Evolutionary conservation across 2,113 vertebrate genomes (phyloP).

Genomic region (Pampusana beccarii): DNA sequence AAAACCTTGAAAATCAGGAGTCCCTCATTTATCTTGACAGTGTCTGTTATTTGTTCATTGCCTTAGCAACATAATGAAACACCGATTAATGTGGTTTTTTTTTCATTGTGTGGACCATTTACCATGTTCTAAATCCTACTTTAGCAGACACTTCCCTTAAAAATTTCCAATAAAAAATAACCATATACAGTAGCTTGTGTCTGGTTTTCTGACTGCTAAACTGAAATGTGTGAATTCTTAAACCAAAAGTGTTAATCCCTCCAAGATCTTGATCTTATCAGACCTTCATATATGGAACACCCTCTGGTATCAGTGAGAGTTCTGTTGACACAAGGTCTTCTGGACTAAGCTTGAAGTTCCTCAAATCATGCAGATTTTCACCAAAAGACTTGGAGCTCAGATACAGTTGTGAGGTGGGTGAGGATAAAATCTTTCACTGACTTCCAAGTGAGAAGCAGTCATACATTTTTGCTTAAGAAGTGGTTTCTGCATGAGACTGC

Average conservation of each 20-base stretch:
- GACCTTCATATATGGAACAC: neutral
- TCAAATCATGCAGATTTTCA: neutral
- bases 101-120: conserved; percentile 29
- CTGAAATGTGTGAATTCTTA: neutral
- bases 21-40: neutral
- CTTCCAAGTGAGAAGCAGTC: neutral
- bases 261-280: neutral
- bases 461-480: neutral
- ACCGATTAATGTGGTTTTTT: neutral
- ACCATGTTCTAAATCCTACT: conserved; percentile 4
- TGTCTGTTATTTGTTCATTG: conserved; percentile 27
- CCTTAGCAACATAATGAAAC: conserved; percentile 23
- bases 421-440: neutral
- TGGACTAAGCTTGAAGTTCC: neutral
- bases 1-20: conserved; percentile 36
- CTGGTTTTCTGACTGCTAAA: neutral
- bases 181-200: neutral
- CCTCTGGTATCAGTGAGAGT: neutral
- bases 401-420: neutral
- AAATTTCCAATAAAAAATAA: conserved; percentile 68
- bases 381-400: neutral
- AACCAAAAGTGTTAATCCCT: neutral
- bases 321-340: neutral
- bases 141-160: conserved; percentile 21
- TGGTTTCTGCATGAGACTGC: neutral